A percentile compares a stretch with the other conserved stretches of the same genome.
Conservation (phyloP, 2,797 vertebrate species). For the Spatula versicolor region DNA sequence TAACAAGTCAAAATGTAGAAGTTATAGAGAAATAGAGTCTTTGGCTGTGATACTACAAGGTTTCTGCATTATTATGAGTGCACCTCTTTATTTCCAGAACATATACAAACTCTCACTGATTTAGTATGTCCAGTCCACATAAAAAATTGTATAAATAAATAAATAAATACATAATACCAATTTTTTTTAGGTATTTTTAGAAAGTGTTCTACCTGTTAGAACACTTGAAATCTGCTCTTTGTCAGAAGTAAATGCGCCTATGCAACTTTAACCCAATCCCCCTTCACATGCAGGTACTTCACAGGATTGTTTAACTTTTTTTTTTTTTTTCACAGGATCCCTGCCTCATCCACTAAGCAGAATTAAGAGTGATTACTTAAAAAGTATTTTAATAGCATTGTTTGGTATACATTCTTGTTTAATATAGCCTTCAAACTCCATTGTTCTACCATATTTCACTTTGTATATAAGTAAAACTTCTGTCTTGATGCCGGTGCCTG, state of each 20-base stretch:
- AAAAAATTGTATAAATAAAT: background rate
- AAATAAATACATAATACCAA: background rate
- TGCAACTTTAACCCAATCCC: background rate
- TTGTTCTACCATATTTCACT: background rate
- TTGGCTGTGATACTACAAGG: background rate
- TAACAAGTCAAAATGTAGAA: background rate
- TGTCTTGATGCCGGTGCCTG: background rate
- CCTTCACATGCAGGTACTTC: background rate
- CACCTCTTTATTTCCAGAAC: background rate
- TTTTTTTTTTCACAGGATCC: background rate
- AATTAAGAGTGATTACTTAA: background rate
- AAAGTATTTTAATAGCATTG: background rate
- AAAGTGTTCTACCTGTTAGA: background rate
- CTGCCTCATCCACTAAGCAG: background rate
- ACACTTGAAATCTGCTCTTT: background rate
- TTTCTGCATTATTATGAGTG: background rate
- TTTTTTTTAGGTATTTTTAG: too few relatives aligned
- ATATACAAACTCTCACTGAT: background rate
- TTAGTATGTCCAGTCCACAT: background rate
- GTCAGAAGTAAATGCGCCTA: background rate
- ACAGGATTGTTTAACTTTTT: background rate
- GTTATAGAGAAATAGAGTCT: background rate
- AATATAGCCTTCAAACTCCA: background rate
- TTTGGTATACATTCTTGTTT: background rate
- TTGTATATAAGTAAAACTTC: background rate